Percentiles rank a stretch among this genome's conserved stretches.
These are phyloP conservation scores for Parascotia fuliginaria DNA, from an alignment of 2,888 invertebrate species.

Conservation along the genomic window DNA sequence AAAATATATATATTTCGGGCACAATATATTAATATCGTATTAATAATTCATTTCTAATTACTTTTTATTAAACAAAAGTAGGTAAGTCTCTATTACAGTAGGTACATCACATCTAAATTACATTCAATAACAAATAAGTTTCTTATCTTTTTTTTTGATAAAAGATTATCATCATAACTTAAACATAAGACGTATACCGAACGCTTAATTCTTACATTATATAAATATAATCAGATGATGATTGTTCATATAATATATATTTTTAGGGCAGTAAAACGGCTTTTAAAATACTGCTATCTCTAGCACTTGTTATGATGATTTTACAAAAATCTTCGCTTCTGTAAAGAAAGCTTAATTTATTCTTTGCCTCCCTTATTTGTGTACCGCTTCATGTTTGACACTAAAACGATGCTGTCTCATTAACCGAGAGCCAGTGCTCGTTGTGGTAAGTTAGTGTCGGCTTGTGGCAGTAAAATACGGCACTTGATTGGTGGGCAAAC, in stretches of 20 bases:
- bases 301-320: no score
- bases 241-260: no score
- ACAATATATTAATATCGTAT: background rate
- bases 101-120: background rate
- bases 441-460: constrained; percentile 77
- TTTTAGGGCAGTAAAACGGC: no score
- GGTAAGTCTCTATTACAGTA: background rate
- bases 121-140: background rate
- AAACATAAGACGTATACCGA: background rate
- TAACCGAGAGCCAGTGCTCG: constrained; percentile 72
- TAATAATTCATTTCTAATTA: background rate
- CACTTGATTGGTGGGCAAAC: constrained; percentile 76
- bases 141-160: background rate
- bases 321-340: no score
- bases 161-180: background rate
- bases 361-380: constrained; percentile 34
- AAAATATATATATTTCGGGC: background rate
- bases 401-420: constrained; percentile 77
- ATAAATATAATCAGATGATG: no score
- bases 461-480: constrained; percentile 70
- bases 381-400: constrained; percentile 67
- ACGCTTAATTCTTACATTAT: background rate
- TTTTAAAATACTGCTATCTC: no score
- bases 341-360: background rate
- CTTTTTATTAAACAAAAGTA: background rate